These are phyloP conservation scores for Hydroisotoma schaefferi DNA, from an alignment of 2,888 invertebrate genomes.

Conservation along the genomic window DNA sequence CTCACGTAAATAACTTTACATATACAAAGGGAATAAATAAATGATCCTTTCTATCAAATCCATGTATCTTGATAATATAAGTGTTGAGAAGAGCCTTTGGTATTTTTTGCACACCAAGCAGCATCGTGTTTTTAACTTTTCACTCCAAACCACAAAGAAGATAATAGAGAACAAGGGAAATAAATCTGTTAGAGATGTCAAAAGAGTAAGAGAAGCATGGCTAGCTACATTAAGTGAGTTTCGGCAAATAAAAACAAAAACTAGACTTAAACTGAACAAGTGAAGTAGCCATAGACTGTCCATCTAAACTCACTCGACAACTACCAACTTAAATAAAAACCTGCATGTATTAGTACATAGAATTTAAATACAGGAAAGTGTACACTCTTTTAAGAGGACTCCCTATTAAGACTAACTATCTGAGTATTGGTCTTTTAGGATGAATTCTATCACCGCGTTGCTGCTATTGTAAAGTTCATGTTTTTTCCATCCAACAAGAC, in stretches of 20 bases:
- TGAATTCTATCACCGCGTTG: background rate
- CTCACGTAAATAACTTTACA: too few relatives aligned
- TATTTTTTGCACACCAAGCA: background rate
- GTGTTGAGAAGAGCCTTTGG: background rate
- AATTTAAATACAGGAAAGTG: too few relatives aligned
- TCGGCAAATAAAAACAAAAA: too few relatives aligned
- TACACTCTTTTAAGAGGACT: too few relatives aligned
- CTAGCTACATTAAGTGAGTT: too few relatives aligned
- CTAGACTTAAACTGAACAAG: background rate
- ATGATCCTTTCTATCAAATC: background rate
- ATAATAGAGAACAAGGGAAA: conserved; percentile 8
- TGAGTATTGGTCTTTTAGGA: too few relatives aligned
- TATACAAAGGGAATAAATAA: too few relatives aligned
- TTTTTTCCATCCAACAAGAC: background rate
- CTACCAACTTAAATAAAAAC: too few relatives aligned
- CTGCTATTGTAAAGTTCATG: background rate
- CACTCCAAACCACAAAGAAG: conserved; percentile 1
- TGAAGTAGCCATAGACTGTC: conserved; percentile 3
- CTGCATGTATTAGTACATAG: too few relatives aligned
- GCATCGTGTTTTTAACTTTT: background rate
- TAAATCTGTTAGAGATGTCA: conserved; percentile 16
- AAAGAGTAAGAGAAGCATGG: conserved; percentile 1
- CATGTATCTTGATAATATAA: too few relatives aligned
- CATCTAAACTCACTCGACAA: background rate
- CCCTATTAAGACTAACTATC: too few relatives aligned